A percentile compares a stretch with the other conserved stretches of the same genome.
Conservation (phyloP, 2,888 invertebrate genomes). For the Hypena proboscidalis region DNA sequence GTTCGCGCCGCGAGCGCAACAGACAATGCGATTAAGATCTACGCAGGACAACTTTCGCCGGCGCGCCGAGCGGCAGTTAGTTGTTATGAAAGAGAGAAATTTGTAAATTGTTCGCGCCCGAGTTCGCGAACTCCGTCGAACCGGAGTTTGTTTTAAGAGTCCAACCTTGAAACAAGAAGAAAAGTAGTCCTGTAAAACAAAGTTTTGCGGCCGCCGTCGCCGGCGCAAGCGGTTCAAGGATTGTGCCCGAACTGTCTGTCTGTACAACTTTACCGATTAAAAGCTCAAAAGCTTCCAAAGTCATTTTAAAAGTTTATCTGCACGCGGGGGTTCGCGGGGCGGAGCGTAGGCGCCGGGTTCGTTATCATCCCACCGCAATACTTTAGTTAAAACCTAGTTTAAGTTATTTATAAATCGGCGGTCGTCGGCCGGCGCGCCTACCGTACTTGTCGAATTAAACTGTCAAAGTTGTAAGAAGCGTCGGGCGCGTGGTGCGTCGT, state of each 20-base stretch:
- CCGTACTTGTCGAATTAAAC: slow-evolving; percentile 68
- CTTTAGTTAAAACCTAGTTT: slow-evolving; percentile 83
- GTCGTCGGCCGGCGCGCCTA: slow-evolving; percentile 64
- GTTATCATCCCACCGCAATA: slow-evolving; percentile 79
- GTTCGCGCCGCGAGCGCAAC: slow-evolving; percentile 82
- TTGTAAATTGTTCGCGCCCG: slow-evolving; percentile 87
- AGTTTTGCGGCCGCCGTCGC: slow-evolving; percentile 86
- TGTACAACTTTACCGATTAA: slow-evolving; percentile 87
- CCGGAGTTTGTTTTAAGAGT: slow-evolving; percentile 86
- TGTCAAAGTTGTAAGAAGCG: slow-evolving; percentile 69
- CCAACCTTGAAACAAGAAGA: slow-evolving; percentile 87
- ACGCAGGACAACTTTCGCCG: slow-evolving; percentile 86
- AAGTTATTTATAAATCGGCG: slow-evolving; percentile 81
- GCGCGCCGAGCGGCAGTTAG: slow-evolving; percentile 85
- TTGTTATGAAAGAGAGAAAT: slow-evolving; percentile 87
- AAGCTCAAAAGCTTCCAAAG: slow-evolving; percentile 87
- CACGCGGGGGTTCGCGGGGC: slow-evolving; percentile 66
- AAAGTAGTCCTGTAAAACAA: slow-evolving; percentile 87
- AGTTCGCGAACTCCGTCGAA: slow-evolving; percentile 86
- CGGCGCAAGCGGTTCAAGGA: slow-evolving; percentile 86
- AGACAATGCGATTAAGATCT: slow-evolving; percentile 86
- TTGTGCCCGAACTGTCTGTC: slow-evolving; percentile 86
- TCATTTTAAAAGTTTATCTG: slow-evolving; percentile 87
- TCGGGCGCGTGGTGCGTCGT: slow-evolving; percentile 32
- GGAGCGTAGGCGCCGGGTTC: slow-evolving; percentile 69